phyloP scores from a whole-genome alignment of 2,113 vertebrate species.

The Geococcyx californianus region DNA sequence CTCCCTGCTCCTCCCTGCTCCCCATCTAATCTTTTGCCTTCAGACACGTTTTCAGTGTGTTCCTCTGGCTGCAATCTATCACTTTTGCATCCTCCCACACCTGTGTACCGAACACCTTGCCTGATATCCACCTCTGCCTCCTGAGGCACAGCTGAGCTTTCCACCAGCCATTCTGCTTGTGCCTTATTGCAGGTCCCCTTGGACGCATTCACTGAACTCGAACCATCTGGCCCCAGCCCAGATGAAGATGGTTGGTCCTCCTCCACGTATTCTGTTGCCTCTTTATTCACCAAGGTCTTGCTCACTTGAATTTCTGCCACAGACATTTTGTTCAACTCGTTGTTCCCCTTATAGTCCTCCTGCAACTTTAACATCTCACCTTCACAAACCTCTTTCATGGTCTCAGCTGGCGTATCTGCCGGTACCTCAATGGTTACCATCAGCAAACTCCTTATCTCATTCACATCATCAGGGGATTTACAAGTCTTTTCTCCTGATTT shows the following conservation, averaged over 20 bases:
- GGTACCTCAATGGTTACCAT: constrained; percentile 41
- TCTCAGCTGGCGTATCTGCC: neutral
- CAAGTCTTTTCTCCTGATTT: neutral
- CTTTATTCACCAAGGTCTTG: neutral
- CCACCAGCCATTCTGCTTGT: neutral
- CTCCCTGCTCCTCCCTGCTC: neutral
- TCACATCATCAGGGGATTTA: constrained; percentile 47
- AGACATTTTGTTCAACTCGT: neutral
- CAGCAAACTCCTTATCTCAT: constrained; percentile 72
- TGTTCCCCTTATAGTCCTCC: neutral
- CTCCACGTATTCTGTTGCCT: neutral
- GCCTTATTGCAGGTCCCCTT: neutral
- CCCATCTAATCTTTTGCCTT: neutral
- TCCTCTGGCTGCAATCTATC: neutral
- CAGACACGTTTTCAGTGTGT: neutral
- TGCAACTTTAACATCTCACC: neutral
- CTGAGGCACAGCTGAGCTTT: neutral
- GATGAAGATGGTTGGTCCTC: neutral
- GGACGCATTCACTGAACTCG: neutral
- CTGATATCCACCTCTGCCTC: neutral
- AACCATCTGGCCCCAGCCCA: neutral
- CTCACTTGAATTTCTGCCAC: neutral
- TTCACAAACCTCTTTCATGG: neutral
- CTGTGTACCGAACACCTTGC: neutral
- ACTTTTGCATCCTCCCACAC: neutral